phyloP scores from a whole-genome alignment of 2,888 invertebrate genomes.

The Dysmachus trigonus region DNA sequence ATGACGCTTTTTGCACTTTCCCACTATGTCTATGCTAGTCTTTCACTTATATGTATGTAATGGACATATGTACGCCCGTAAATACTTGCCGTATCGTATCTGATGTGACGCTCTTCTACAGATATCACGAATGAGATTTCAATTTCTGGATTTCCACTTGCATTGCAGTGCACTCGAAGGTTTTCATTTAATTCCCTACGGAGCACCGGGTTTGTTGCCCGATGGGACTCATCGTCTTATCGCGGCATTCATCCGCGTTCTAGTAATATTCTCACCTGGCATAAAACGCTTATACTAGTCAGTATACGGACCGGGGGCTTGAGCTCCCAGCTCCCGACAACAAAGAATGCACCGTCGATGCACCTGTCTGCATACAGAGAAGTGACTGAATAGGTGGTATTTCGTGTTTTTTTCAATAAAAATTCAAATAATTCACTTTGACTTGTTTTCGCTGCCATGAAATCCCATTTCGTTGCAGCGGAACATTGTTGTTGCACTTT shows the following conservation, averaged over 20 bases:
- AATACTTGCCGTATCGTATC: background rate
- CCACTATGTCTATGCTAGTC: background rate
- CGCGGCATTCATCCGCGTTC: conserved; percentile 26
- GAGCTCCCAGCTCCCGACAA: background rate
- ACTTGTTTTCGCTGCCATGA: background rate
- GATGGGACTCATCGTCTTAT: conserved; percentile 8
- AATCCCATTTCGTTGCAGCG: conserved; percentile 21
- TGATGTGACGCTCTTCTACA: background rate
- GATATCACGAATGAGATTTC: conserved; percentile 17
- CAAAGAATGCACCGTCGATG: conserved; percentile 22
- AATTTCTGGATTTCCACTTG: conserved; percentile 18
- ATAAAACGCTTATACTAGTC: background rate
- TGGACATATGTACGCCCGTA: background rate
- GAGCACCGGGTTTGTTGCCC: background rate
- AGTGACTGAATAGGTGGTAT: background rate
- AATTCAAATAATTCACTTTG: conserved; percentile 38
- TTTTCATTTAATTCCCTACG: conserved; percentile 43
- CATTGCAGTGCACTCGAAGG: conserved; percentile 37
- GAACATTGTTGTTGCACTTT: conserved; percentile 10
- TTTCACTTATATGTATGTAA: no score
- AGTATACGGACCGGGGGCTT: background rate
- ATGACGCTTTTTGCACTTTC: background rate
- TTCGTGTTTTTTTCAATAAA: conserved; percentile 29
- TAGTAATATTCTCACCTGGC: conserved; percentile 31
- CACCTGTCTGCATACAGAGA: background rate